Evolutionary conservation across 2,113 vertebrate genomes (phyloP).

Genomic region (Oxygymnocypris stewartii): DNA sequence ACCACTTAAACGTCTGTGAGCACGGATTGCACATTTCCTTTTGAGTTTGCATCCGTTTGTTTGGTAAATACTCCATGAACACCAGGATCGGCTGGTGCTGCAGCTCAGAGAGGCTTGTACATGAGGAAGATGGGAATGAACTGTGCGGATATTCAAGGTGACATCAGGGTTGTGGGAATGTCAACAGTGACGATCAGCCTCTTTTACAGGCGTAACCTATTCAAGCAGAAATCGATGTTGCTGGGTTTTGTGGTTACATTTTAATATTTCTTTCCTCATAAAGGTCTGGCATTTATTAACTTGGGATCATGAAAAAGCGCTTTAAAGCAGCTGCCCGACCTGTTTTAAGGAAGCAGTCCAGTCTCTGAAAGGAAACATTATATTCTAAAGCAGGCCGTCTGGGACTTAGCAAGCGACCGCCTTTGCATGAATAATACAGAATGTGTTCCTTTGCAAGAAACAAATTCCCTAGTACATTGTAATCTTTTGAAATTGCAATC

Average conservation of each 20-base stretch:
- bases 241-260: slow-evolving; percentile 40
- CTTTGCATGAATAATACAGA: neutral
- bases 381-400: neutral
- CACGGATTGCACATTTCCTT: slow-evolving; percentile 23
- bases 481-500: neutral
- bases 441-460: neutral
- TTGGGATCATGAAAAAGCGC: neutral
- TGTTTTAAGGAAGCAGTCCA: slow-evolving; percentile 27
- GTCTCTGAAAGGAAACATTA: slow-evolving; percentile 20
- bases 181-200: slow-evolving; percentile 16
- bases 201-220: slow-evolving; percentile 19
- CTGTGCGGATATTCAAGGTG: slow-evolving; percentile 13
- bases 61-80: slow-evolving; percentile 11
- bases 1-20: neutral
- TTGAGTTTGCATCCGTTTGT: slow-evolving; percentile 29
- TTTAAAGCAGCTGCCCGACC: slow-evolving; percentile 14
- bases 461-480: neutral
- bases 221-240: neutral
- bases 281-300: slow-evolving; percentile 56
- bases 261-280: slow-evolving; percentile 47
- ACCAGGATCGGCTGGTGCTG: neutral
- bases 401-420: neutral
- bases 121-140: neutral
- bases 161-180: neutral
- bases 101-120: neutral